phyloP scores from a whole-genome alignment of 2,113 vertebrate species.

The Cyprinodon variegatus region DNA sequence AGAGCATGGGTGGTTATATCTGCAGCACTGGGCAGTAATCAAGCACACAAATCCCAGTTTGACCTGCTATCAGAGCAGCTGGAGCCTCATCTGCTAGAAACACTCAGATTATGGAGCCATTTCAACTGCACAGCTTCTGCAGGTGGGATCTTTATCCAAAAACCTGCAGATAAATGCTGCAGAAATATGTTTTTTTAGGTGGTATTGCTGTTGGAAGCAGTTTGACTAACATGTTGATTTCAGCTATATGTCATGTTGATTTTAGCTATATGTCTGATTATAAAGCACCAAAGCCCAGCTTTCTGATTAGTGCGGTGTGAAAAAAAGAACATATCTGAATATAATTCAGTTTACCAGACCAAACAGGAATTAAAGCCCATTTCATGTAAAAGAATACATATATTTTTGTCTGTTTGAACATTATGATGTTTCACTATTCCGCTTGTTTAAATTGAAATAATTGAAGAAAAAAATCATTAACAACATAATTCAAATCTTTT shows the following conservation, averaged over 20 bases:
- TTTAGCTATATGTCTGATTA: too few relatives aligned
- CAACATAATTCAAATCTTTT: too few relatives aligned
- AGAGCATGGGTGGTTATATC: conserved; percentile 20
- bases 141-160: not conserved
- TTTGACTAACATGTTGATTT: too few relatives aligned
- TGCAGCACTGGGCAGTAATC: conserved; percentile 26
- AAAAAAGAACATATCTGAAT: not conserved
- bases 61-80: conserved; percentile 45
- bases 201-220: too few relatives aligned
- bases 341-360: not conserved
- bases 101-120: not conserved
- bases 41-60: conserved; percentile 47
- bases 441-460: too few relatives aligned
- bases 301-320: too few relatives aligned
- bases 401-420: not conserved
- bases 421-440: too few relatives aligned
- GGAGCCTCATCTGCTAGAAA: conserved; percentile 16
- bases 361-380: not conserved
- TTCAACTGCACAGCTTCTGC: not conserved
- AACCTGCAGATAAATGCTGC: not conserved
- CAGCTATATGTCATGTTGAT: too few relatives aligned
- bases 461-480: too few relatives aligned
- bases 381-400: not conserved
- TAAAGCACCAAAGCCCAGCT: too few relatives aligned
- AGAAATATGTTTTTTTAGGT: too few relatives aligned